Evolutionary conservation across 1,140 invertebrate genomes (phyloP), one percentile per base, ranked within the genome.

Genomic region (Zaprionus lachaisei): DNA sequence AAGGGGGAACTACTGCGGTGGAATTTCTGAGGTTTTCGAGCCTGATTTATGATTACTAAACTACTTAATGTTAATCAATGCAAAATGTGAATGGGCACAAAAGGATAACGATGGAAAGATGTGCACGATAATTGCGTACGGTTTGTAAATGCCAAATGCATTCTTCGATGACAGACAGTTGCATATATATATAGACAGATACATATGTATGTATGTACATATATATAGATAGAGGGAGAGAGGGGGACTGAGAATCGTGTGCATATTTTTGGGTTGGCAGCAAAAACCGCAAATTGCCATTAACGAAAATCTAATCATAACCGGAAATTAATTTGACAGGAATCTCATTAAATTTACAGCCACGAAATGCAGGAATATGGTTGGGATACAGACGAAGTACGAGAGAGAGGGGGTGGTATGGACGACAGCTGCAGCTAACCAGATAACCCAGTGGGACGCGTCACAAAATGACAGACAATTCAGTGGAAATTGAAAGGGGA

Each of bases 271-370:
- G 68, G 68, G 63, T 54, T 79, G 85, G 55, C 78, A 69, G 72
- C 79, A 82, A 85, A 92, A 92, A 92, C 91, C 91, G 77, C 91
- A 92, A 92, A 92, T 92, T 92, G 91, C 91, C 83, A 92, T 92
- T 92, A 92, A 91, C 91, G 91, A 91, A 92, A 92, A 92, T 92
- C 91, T 92, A 92, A 92, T 92, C 91, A 92, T 92, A 92, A 92
- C 91, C 91, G 91, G 91, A 92, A 92, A 92, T 92, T 92, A 92
- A 92, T 92, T 92, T 92, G 91, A 92, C 91, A 92, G 91, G 90
- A 92, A 91, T 92, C 91, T 92, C 91, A 92, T 92, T 92, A 92
- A 92, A 92, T 91, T 92, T 87, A 91, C 91, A 92, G 80, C 76
- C 69, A 65, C 63, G 55, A 41, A 75, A 70, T 74, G 64, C 34